Base-by-base conservation (phyloP, 2,113 vertebrate species). In the Lophura nycthemera region DNA sequence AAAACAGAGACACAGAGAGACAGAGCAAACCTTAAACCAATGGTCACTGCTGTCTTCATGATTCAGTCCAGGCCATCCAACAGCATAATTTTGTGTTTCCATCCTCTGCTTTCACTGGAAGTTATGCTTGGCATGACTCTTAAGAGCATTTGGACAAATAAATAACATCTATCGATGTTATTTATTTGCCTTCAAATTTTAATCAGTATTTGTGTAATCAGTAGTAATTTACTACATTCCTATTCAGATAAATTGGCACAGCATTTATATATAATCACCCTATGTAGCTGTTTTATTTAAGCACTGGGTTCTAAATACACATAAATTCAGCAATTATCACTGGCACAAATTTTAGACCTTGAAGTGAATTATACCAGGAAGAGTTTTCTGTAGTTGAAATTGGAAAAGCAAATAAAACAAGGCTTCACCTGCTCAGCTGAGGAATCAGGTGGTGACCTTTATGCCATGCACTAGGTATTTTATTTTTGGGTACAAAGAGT, bases 201-300 rank as follows among this genome's bases (percentile, higher is more conserved):
- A 96, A 96, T 97, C 95, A 92, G 87, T 96, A 93, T 97, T 97
- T 96, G 83, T 96, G 90, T 97, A 96, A 95, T 97, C 95, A 88
- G 94, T 88, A 94, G 92, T 93, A 96, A 93, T 91, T 93, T 96
- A 86, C 91, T 94, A 72, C 89, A 74, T 87, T 91, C 80, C 77
- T 88, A 92, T 96, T 96, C 90, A 95, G 79, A 93, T 89, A 87
- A 92, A 91, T 85, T 95, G 95, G 92, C 93, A 85, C 77, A n/a
- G 67, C 74, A 64, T 96, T 94, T 95, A 90, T 86, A 76, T 50
- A 63, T 90, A 95, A 94, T 95, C 78, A 78, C 74, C 84, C 43
- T 89, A 24, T 2, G 29, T 78, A 79, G 87, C 66, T 88, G 48
- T 86, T 95, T 91, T 72, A 89, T 88, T 95, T 95, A 96, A 95